Base-by-base conservation (phyloP, 2,888 invertebrate species). In the Thelaira solivaga region DNA sequence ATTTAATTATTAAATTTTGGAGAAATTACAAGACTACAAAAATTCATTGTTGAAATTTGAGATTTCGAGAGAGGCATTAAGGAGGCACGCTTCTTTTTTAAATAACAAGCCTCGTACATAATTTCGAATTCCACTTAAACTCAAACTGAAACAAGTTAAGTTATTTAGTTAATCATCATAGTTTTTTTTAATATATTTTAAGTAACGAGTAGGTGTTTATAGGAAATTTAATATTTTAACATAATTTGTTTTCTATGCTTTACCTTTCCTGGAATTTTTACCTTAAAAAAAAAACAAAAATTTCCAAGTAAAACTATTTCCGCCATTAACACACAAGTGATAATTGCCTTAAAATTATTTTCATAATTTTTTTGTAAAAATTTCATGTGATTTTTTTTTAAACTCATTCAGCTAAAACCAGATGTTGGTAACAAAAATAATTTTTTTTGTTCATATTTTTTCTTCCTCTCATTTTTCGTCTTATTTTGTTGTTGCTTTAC, bases 251-350 rank as follows among this genome's bases (percentile, higher is more conserved):
- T 10, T 11, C n/a, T n/a, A n/a, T n/a, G n/a, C n/a, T 20, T 16
- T 29, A n/a, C 22, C 36, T 53, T 39, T 47, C 26, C 2, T n/a
- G 4, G 11, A 6, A 18, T 51, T 61, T 36, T 10, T 3, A 62
- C 43, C 45, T 45, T 41, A 64, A 55, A 29, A 20, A 55, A 45
- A 45, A 53, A 61, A 65, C 45, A 75, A 43, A 36, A 36, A 39
- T 62, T 76, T 76, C 73, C 55, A 41, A 34, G 62, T 68, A 77
- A 77, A 73, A 68, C 36, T 57, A 73, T 78, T 73, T 78, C 62
- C 73, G 77, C 68, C 57, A 67, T 69, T 39, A 61, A 78, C 68
- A 59, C 59, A 18, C 62, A 13, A 20, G 51, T 69, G 65, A 65
- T 73, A 78, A 74, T 74, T 65, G 69, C 53, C 53, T 59, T 73